Evolutionary conservation across 2,113 vertebrate genomes (phyloP).

Genomic region (Ondatra zibethicus): DNA sequence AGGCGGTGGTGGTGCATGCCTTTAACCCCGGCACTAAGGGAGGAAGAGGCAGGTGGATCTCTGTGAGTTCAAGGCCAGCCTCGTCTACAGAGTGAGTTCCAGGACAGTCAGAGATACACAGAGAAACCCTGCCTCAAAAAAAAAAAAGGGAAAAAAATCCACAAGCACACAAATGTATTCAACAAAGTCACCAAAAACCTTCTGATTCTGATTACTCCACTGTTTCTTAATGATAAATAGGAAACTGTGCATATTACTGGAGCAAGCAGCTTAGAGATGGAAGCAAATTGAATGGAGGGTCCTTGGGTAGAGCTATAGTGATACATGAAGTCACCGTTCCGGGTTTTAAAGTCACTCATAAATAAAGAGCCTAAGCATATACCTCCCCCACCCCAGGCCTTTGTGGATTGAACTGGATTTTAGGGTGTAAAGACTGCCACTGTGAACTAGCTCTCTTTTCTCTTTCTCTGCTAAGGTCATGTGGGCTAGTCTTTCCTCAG

Average conservation of each 20-base stretch:
- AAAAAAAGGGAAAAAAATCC: no score
- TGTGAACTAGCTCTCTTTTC: neutral
- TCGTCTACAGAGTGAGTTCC: no score
- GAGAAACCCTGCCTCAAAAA: no score
- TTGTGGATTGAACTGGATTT: neutral
- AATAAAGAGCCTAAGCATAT: neutral
- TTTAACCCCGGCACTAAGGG: no score
- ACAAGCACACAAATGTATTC: neutral
- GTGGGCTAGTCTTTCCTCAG: neutral
- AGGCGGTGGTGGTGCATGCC: no score
- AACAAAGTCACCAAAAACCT: constrained; percentile 14
- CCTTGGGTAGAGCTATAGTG: neutral
- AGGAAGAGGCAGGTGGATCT: no score
- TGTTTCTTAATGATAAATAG: neutral
- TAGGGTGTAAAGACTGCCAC: neutral
- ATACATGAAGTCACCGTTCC: neutral
- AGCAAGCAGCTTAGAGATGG: neutral
- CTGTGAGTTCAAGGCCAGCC: no score
- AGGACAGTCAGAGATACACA: no score
- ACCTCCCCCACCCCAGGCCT: neutral
- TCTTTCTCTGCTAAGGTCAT: neutral
- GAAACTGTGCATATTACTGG: neutral
- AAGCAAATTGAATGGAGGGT: neutral
- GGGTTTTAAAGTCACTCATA: neutral
- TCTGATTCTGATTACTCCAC: neutral